Evolutionary conservation across 2,888 invertebrate genomes (phyloP).

Genomic region (Hydroisotoma schaefferi): DNA sequence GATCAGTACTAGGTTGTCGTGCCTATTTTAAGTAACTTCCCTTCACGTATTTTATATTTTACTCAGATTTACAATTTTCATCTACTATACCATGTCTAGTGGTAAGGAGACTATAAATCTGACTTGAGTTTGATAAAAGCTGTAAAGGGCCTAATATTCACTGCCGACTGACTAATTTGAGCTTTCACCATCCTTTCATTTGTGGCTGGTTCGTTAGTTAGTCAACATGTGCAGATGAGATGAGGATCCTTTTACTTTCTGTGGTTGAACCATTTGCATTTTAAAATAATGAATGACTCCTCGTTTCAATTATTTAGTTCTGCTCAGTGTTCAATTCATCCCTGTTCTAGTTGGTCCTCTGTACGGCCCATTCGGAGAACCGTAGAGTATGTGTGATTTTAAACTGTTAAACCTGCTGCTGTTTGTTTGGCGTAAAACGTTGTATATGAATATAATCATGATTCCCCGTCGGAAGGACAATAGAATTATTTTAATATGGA

Average conservation of each 20-base stretch:
- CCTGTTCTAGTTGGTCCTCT: too few species aligned
- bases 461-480: too few species aligned
- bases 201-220: slow-evolving; percentile 10
- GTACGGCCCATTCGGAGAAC: too few species aligned
- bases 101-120: neutral
- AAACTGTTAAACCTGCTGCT: too few species aligned
- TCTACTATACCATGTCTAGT: neutral
- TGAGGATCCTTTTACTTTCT: neutral
- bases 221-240: neutral
- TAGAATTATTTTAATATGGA: too few species aligned
- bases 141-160: neutral
- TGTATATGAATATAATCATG: too few species aligned
- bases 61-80: neutral
- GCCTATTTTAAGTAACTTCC: slow-evolving; percentile 31
- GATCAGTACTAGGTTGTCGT: slow-evolving; percentile 22
- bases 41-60: neutral
- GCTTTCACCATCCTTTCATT: neutral
- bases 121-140: neutral
- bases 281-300: slow-evolving; percentile 24
- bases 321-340: too few species aligned
- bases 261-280: slow-evolving; percentile 16
- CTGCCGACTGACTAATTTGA: neutral
- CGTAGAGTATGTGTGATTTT: too few species aligned
- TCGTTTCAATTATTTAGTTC: slow-evolving; percentile 18
- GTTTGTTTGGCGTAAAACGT: too few species aligned